Evolutionary conservation across 2,797 vertebrate genomes (phyloP), one percentile per base, ranked within the genome.

Genomic region (Enteromius fasciolatus): DNA sequence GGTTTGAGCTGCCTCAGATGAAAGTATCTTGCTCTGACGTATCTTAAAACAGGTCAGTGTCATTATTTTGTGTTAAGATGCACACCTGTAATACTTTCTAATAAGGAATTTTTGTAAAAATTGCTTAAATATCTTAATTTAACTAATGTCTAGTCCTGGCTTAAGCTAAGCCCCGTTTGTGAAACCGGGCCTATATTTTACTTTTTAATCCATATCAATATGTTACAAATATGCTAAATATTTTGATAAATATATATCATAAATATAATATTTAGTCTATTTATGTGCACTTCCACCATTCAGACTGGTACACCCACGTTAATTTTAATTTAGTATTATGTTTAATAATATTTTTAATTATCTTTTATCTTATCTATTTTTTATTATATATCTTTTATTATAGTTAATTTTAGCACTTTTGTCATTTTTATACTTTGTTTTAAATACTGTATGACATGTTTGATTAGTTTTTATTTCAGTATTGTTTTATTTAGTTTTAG

Each of bases 231-330:
- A 31, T 63, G 25, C 59, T 1, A 48, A 41, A 41, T 41, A 3
- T 41, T 11, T 41, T 41, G 9, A 9, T 9, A 41, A 9, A 41
- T 9, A 41, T 7, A 10, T 41, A 41, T 9, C 0, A 41, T 11
- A 41, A 10, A 41, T 41, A 41, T 41, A 41, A 41, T 41, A 11
- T 41, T 25, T 9, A 25, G 33, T 39, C 6, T 28, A n/a, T 76
- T 44, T 39, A 36, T 20, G 10, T 10, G 31, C 28, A 4, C 7
- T 44, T 23, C 7, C 88, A 77, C 48, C 1, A 9, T 83, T 67
- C 88, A 52, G 84, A 83, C 88, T 54, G 85, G 86, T 84, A 90
- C 90, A 20, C 92, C 92, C 91, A 90, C 87, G 80, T 61, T 0
- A 3, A 28, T 28, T 28, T 17, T 31, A 64, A 5, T 25, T 25